Percentiles rank a stretch among this genome's conserved stretches.
These are phyloP conservation scores for Dendrolimus kikuchii DNA, from an alignment of 1,140 invertebrate genomes.

Conservation along the genomic window DNA sequence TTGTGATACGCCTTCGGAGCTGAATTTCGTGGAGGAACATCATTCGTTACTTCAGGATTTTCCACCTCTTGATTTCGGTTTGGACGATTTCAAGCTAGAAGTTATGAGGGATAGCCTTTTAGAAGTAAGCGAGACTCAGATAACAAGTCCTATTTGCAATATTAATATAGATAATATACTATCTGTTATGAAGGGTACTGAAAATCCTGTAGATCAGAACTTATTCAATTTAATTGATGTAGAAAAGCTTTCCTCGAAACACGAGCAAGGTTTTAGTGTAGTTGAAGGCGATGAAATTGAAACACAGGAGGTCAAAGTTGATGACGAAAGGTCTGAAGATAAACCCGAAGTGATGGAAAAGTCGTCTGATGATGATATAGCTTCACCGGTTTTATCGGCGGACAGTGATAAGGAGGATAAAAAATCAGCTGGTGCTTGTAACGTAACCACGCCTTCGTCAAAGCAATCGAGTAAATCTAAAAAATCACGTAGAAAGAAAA, in stretches of 20 bases:
- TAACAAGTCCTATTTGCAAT: slow-evolving; percentile 58
- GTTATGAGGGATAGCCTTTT: slow-evolving; percentile 62
- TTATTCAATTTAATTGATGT: slow-evolving; percentile 58
- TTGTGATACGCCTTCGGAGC: slow-evolving; percentile 55
- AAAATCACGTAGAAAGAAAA: slow-evolving; percentile 62
- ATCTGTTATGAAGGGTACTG: slow-evolving; percentile 55
- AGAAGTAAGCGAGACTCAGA: slow-evolving; percentile 43
- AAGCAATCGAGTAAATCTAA: slow-evolving; percentile 55
- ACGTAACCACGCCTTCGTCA: slow-evolving; percentile 29
- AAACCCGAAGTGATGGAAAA: slow-evolving; percentile 55
- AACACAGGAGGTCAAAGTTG: slow-evolving; percentile 48
- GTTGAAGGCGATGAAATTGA: slow-evolving; percentile 60
- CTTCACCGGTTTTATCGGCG: slow-evolving; percentile 50
- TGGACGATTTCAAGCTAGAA: slow-evolving; percentile 63
- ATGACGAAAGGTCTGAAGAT: slow-evolving; percentile 41
- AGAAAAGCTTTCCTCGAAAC: slow-evolving; percentile 47
- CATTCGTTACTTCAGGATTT: slow-evolving; percentile 53
- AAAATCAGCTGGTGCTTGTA: slow-evolving; percentile 29
- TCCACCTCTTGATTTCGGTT: slow-evolving; percentile 57
- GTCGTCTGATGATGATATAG: slow-evolving; percentile 63
- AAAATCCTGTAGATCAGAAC: slow-evolving; percentile 46
- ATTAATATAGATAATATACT: slow-evolving; percentile 62
- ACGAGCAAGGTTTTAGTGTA: slow-evolving; percentile 55
- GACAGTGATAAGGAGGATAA: slow-evolving; percentile 64
- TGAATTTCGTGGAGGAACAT: slow-evolving; percentile 66